These are phyloP conservation scores for Onychostruthus taczanowskii DNA, from an alignment of 2,113 vertebrate genomes.

Conservation along the genomic window DNA sequence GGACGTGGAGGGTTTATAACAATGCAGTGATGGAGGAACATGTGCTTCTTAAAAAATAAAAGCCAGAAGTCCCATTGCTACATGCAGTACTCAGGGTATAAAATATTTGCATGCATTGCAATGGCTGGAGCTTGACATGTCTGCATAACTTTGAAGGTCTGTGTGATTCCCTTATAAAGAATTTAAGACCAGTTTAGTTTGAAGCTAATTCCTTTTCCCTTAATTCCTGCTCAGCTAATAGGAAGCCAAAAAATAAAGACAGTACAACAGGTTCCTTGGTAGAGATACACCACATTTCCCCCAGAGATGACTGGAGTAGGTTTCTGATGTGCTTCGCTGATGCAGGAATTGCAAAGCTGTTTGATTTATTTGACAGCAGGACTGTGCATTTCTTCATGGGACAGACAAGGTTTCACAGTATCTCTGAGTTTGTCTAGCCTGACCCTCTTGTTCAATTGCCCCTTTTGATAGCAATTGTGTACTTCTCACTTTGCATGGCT, in stretches of 20 bases:
- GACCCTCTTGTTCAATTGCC: not conserved
- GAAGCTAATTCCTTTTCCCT: conserved; percentile 34
- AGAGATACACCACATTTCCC: not conserved
- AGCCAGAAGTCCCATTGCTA: not conserved
- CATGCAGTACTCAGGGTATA: not conserved
- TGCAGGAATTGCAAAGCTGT: not conserved
- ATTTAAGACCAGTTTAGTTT: conserved; percentile 35
- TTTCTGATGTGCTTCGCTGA: not conserved
- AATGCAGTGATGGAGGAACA: not conserved
- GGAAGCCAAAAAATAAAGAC: not conserved
- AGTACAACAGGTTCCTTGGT: not conserved
- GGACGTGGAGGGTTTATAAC: not conserved
- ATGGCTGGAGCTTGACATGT: not conserved
- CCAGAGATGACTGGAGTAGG: not conserved
- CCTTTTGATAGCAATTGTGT: not conserved
- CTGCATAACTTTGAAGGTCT: not conserved
- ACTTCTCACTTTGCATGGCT: not conserved
- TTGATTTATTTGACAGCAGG: not conserved
- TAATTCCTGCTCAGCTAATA: not conserved
- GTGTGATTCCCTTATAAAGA: conserved; percentile 22
- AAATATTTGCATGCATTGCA: not conserved
- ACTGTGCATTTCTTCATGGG: not conserved
- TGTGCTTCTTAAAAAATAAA: not conserved
- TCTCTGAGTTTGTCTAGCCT: not conserved
- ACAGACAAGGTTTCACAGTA: not conserved